These are phyloP conservation scores for Toxostoma redivivum DNA, from an alignment of 2,113 vertebrate genomes.

Conservation along the genomic window DNA sequence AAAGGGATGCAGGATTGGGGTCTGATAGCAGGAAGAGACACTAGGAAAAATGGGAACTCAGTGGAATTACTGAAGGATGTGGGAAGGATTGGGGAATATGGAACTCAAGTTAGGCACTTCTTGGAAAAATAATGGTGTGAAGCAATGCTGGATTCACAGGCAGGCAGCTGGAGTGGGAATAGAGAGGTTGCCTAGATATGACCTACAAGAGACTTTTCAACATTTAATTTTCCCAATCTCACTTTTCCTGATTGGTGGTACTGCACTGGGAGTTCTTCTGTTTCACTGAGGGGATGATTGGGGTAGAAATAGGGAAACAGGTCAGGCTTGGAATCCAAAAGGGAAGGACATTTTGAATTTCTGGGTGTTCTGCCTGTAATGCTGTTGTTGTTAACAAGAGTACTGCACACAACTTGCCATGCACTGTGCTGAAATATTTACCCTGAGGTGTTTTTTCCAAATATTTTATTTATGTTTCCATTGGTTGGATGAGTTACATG, in stretches of 20 bases:
- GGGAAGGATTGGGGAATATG: not conserved
- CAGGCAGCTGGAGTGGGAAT: not conserved
- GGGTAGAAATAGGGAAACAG: not conserved
- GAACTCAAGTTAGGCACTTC: not conserved
- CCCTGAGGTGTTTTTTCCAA: constrained; percentile 43
- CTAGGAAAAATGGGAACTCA: not conserved
- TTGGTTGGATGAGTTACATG: constrained; percentile 58
- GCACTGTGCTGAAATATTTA: constrained; percentile 51
- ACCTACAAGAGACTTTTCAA: not conserved
- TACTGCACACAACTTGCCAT: not conserved
- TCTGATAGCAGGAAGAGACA: not conserved
- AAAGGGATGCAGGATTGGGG: not conserved
- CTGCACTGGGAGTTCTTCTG: not conserved
- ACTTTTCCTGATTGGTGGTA: not conserved
- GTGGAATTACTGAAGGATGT: not conserved
- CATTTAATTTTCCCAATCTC: not conserved
- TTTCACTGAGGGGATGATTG: not conserved
- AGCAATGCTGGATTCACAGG: not conserved
- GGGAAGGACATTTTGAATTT: not conserved
- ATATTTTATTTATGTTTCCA: constrained; percentile 65
- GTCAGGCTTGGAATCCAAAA: not conserved
- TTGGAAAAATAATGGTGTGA: not conserved
- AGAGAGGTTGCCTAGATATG: not conserved
- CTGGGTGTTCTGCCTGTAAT: not conserved
- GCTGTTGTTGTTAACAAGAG: constrained; percentile 17